Percentiles rank a stretch among this genome's conserved stretches.
Conservation (phyloP, 2,888 invertebrate species). For the Cantharis flavilabris region DNA sequence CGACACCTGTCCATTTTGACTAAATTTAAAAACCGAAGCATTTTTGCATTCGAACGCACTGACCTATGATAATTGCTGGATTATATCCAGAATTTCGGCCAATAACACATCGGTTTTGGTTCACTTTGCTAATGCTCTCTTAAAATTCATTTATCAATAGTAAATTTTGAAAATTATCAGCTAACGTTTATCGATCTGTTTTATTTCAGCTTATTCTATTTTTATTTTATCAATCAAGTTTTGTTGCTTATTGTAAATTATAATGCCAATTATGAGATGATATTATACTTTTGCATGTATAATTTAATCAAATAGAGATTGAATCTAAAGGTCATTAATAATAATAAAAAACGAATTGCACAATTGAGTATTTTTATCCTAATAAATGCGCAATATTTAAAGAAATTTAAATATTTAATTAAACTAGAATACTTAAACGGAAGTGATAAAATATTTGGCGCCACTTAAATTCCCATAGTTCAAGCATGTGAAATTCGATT, state of each 20-base stretch:
- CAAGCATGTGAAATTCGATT: neutral
- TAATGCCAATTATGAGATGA: conserved; percentile 5
- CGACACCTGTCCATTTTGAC: neutral
- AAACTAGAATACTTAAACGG: neutral
- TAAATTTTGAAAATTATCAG: neutral
- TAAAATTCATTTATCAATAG: neutral
- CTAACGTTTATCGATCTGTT: conserved; percentile 3
- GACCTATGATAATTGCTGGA: conserved; percentile 28
- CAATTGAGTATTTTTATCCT: conserved; percentile 13
- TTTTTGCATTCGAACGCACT: conserved; percentile 18
- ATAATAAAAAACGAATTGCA: conserved; percentile 18
- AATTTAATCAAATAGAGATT: conserved; percentile 9
- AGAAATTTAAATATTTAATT: conserved; percentile 2
- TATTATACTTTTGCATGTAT: neutral
- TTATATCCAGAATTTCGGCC: conserved; percentile 12
- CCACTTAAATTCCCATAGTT: neutral
- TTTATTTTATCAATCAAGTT: conserved; percentile 16
- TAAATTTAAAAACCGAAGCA: conserved; percentile 14
- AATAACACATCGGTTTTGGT: neutral
- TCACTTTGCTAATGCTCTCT: neutral
- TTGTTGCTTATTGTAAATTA: conserved; percentile 22
- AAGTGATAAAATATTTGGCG: neutral
- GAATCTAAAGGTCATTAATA: conserved; percentile 18
- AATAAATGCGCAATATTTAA: conserved; percentile 4
- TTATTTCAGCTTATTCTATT: conserved; percentile 20